These are phyloP conservation scores for Phodopus roborovskii DNA, from an alignment of 2,113 vertebrate species.

Conservation along the genomic window DNA sequence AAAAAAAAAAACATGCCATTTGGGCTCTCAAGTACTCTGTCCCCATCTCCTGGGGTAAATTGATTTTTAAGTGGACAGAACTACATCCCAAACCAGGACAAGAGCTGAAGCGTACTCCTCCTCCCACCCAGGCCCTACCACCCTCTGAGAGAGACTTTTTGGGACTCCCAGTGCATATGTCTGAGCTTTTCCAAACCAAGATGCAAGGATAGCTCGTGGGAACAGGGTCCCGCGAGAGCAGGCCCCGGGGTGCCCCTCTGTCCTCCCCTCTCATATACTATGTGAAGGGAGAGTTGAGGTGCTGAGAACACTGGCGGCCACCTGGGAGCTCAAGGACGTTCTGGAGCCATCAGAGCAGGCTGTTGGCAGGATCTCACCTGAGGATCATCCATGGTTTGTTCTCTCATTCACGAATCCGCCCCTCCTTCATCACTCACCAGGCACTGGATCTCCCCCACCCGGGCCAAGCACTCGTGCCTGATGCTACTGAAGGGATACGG, in stretches of 20 bases:
- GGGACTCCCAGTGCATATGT: constrained; percentile 57
- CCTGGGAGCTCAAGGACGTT: not conserved
- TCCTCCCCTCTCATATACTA: not conserved
- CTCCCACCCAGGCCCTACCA: not conserved
- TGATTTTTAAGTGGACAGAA: constrained; percentile 36
- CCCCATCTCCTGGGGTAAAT: constrained; percentile 10
- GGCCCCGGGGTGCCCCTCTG: not conserved
- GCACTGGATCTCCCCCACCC: no score
- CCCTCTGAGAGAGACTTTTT: constrained; percentile 71
- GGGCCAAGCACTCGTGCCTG: not conserved
- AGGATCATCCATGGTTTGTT: not conserved
- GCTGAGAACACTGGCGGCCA: not conserved
- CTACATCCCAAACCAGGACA: not conserved
- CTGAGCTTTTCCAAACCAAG: constrained; percentile 43
- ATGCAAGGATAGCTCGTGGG: constrained; percentile 21
- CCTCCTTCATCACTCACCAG: not conserved
- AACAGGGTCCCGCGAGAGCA: constrained; percentile 26
- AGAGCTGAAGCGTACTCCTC: not conserved
- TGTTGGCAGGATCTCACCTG: not conserved
- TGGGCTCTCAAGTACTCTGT: not conserved
- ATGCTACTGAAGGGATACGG: no score
- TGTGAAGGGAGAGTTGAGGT: not conserved
- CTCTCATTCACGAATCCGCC: not conserved
- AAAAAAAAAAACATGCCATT: not conserved
- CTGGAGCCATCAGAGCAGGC: not conserved